Evolutionary conservation across 2,113 vertebrate genomes (phyloP).

Genomic region (Zosterops japonicus): DNA sequence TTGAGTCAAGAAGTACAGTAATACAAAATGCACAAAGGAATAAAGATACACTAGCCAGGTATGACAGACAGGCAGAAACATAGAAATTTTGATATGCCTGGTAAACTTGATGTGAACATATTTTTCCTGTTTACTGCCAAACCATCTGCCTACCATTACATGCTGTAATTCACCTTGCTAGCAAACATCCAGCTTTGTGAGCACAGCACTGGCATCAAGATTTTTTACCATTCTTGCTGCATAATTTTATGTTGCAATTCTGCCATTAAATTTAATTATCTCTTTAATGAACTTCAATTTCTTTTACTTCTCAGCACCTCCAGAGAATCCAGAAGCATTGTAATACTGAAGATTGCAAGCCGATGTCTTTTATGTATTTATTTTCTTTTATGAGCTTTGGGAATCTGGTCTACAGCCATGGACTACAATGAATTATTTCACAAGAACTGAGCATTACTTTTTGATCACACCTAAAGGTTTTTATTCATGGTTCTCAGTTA

Average conservation of each 20-base stretch:
- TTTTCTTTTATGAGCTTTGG: neutral
- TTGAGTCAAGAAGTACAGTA: neutral
- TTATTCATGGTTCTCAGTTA: neutral
- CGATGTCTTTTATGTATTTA: neutral
- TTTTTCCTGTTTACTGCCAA: constrained; percentile 8
- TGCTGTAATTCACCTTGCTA: neutral
- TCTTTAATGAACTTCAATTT: neutral
- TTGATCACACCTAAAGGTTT: neutral
- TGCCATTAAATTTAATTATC: neutral
- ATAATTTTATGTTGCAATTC: neutral
- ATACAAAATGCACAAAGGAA: neutral
- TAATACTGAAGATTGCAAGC: neutral
- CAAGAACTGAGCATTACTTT: neutral
- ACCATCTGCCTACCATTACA: neutral
- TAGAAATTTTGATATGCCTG: neutral
- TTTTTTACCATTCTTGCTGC: neutral
- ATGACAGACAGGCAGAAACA: neutral
- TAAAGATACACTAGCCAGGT: neutral
- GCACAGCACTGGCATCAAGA: neutral
- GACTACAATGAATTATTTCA: neutral
- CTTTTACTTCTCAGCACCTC: neutral
- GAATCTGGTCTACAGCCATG: neutral
- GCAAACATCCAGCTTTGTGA: neutral
- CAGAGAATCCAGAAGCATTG: neutral
- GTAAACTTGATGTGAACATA: neutral